Conservation (phyloP, 2,797 vertebrate species). For the Chrysolophus pictus region DNA sequence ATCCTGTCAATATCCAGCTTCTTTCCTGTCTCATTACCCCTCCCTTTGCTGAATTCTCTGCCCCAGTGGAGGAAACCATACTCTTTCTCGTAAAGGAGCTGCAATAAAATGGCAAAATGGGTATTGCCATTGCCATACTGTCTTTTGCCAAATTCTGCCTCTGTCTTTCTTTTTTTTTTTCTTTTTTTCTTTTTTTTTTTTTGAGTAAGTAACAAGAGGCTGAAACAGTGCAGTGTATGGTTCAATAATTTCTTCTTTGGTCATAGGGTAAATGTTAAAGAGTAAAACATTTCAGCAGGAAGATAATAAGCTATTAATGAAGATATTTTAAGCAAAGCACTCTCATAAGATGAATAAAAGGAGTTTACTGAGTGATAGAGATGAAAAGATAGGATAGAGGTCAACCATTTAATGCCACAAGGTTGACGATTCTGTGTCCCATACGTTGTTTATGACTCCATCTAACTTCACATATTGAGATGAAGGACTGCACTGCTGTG, state of each 20-base stretch:
- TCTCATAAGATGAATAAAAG: neutral
- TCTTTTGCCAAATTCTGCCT: neutral
- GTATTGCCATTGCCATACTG: neutral
- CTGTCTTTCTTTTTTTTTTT: neutral
- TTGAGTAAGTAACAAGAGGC: neutral
- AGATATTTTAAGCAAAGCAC: neutral
- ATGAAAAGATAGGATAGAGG: neutral
- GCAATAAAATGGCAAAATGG: neutral
- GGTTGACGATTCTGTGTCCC: neutral
- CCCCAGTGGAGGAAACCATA: neutral
- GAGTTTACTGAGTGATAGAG: neutral
- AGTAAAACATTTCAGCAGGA: neutral
- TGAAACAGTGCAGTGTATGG: neutral
- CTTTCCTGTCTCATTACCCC: neutral
- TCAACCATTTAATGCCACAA: neutral
- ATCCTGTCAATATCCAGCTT: slow-evolving; percentile 1
- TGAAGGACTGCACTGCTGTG: neutral
- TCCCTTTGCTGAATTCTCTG: neutral
- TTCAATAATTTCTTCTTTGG: neutral
- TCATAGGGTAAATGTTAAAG: neutral
- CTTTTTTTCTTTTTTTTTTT: neutral
- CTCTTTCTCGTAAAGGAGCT: neutral
- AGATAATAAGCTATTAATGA: neutral
- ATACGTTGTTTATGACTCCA: neutral
- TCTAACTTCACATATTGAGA: neutral